A percentile compares a stretch with the other conserved stretches of the same genome.
Conservation (phyloP, 2,888 invertebrate genomes). For the Plutella xylostella region DNA sequence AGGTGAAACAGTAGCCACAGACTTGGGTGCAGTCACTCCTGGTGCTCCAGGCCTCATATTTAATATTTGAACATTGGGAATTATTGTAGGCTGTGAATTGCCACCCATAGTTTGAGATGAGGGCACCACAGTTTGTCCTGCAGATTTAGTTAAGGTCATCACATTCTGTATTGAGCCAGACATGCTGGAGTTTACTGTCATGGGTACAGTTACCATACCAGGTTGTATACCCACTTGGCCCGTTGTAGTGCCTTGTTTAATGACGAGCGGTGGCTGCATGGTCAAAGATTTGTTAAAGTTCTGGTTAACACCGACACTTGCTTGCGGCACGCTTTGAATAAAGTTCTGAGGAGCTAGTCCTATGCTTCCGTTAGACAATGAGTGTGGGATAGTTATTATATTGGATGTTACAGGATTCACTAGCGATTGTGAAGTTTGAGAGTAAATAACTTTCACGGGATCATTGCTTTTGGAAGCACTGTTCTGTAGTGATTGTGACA, state of each 20-base stretch:
- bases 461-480: conserved; percentile 58
- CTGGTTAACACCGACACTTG: conserved; percentile 37
- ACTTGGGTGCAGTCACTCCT: conserved; percentile 76
- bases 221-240: conserved; percentile 57
- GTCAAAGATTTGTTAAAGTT: conserved; percentile 34
- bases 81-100: conserved; percentile 71
- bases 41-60: conserved; percentile 85
- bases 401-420: conserved; percentile 36
- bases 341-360: conserved; percentile 65
- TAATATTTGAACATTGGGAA: conserved; percentile 86
- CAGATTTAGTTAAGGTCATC: conserved; percentile 73
- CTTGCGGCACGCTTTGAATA: conserved; percentile 63
- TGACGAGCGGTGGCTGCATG: conserved; percentile 59
- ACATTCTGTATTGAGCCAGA: conserved; percentile 71
- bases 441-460: conserved; percentile 67
- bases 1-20: conserved; percentile 80
- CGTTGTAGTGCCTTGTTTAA: conserved; percentile 48
- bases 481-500: conserved; percentile 25
- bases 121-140: conserved; percentile 61
- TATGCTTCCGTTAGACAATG: conserved; percentile 79
- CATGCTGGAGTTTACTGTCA: conserved; percentile 72
- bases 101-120: conserved; percentile 72
- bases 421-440: conserved; percentile 57
- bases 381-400: conserved; percentile 30
- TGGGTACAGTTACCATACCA: conserved; percentile 73